Conservation (phyloP, 2,888 invertebrate species). For the Baronia brevicornis region DNA sequence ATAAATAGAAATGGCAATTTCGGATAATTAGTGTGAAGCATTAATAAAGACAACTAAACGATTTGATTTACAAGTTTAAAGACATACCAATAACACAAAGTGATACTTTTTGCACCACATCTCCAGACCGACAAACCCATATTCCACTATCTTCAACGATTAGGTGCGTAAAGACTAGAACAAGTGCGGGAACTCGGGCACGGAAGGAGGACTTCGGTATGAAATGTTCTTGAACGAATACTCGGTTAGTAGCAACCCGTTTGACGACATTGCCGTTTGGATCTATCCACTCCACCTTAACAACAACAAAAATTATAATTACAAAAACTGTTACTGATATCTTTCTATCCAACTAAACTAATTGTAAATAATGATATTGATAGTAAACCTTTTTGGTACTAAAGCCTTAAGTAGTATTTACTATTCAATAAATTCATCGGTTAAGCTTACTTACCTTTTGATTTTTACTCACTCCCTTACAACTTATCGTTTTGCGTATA, state of each 20-base stretch:
- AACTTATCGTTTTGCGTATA: slow-evolving; percentile 36
- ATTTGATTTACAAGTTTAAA: no score
- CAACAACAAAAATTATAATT: slow-evolving; percentile 10
- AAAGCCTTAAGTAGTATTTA: no score
- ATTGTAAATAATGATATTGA: no score
- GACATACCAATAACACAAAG: slow-evolving; percentile 54
- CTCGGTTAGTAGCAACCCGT: slow-evolving; percentile 29
- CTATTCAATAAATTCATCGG: not conserved
- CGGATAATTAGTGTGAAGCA: no score
- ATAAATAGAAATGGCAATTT: no score
- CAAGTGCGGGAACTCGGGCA: slow-evolving; percentile 31
- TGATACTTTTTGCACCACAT: slow-evolving; percentile 27
- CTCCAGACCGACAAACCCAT: slow-evolving; percentile 47
- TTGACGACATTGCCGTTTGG: slow-evolving; percentile 37
- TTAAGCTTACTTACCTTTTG: slow-evolving; percentile 38
- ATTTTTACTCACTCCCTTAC: slow-evolving; percentile 39
- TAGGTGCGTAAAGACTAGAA: slow-evolving; percentile 35
- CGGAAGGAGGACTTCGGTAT: slow-evolving; percentile 25
- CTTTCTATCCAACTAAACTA: no score
- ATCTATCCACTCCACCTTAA: slow-evolving; percentile 54
- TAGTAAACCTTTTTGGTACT: no score
- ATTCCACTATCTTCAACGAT: slow-evolving; percentile 42
- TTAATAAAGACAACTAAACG: no score
- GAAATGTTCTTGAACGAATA: slow-evolving; percentile 45
- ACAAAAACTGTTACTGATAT: no score